Conservation (phyloP, 2,113 vertebrate species). For the Clinocottus analis region DNA sequence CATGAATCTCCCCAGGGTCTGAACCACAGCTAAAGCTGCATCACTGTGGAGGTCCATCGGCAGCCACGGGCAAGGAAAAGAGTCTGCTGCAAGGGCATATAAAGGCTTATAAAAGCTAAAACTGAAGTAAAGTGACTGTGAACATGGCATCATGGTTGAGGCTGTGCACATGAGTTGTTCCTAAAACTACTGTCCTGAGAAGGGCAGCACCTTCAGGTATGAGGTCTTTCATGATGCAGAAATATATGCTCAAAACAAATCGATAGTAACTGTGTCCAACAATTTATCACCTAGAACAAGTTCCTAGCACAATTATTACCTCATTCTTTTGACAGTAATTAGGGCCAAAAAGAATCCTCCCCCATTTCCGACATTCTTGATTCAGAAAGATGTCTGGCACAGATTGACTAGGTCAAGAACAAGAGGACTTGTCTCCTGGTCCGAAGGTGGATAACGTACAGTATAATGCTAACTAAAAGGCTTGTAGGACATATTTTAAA, state of each 20-base stretch:
- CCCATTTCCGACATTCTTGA: background rate
- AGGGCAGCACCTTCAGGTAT: background rate
- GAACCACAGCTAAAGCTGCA: constrained; percentile 85
- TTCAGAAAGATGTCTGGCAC: background rate
- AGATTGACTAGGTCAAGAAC: background rate
- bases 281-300: background rate
- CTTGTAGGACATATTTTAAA: too few species aligned
- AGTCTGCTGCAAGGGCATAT: constrained; percentile 57
- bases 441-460: background rate
- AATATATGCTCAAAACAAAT: too few species aligned
- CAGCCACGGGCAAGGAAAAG: constrained; percentile 64
- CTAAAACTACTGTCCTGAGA: background rate
- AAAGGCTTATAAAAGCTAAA: constrained; percentile 10
- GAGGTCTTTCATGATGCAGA: background rate
- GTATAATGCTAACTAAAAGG: background rate
- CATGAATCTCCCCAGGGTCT: constrained; percentile 94
- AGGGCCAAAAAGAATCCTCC: background rate
- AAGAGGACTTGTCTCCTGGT: background rate
- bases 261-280: background rate
- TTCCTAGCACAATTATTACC: background rate
- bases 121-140: background rate
- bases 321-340: background rate
- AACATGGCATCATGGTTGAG: background rate
- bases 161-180: background rate
- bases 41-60: constrained; percentile 78